Conservation (phyloP, 2,797 vertebrate genomes). For the Girardinus metallicus region DNA sequence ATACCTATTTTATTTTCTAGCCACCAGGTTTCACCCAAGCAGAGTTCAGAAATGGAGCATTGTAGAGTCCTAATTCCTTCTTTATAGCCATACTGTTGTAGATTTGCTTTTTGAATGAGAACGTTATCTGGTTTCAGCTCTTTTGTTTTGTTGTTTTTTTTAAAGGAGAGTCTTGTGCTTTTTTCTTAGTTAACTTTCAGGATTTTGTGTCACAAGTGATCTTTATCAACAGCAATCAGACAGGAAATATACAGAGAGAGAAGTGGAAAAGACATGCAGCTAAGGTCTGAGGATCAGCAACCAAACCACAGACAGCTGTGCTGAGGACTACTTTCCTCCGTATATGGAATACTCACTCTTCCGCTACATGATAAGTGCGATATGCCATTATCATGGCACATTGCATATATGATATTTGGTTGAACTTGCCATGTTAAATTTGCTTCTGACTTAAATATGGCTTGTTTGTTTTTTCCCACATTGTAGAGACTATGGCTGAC, state of each 20-base stretch:
- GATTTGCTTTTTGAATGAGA: neutral
- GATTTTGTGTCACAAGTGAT: neutral
- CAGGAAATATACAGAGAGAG: neutral
- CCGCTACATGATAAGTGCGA: no score
- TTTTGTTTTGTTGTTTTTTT: neutral
- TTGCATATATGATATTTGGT: neutral
- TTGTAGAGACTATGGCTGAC: neutral
- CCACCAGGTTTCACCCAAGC: neutral
- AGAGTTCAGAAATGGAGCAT: neutral
- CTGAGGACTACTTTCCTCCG: neutral
- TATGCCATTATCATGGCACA: slow-evolving; percentile 1
- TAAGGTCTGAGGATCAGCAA: neutral
- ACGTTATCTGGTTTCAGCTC: neutral
- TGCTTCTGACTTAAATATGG: neutral
- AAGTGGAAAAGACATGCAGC: neutral
- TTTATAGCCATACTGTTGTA: neutral
- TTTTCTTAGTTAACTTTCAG: neutral
- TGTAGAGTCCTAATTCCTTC: neutral
- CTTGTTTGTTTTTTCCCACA: neutral
- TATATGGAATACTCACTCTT: neutral
- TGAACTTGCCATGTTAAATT: slow-evolving; percentile 1
- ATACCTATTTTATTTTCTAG: neutral
- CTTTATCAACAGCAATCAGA: neutral
- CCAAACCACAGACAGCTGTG: neutral
- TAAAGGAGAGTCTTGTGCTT: neutral